Evolutionary conservation across 2,797 vertebrate species (phyloP).

Genomic region (Anomalospiza imberbis): DNA sequence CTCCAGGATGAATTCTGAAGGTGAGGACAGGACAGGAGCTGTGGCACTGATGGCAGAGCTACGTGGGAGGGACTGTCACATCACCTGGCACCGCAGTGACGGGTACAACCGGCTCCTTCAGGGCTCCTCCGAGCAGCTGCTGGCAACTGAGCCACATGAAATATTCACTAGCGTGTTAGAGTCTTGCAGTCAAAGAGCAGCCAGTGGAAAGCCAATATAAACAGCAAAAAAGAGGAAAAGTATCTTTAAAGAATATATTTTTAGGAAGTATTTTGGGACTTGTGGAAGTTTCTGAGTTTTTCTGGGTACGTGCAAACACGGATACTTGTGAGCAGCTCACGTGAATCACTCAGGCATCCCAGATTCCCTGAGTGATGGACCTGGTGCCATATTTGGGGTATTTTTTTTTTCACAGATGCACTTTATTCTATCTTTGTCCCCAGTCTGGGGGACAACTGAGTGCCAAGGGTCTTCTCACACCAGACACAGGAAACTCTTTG

Average conservation of each 20-base stretch:
- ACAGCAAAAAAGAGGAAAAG: not conserved
- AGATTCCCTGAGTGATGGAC: not conserved
- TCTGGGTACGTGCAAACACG: rapidly evolving
- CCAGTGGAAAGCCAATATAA: not conserved
- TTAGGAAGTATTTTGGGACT: not conserved
- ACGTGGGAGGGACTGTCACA: not conserved
- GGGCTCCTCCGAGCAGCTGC: not conserved
- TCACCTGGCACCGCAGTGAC: not conserved
- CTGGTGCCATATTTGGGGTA: not conserved
- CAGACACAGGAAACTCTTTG: not conserved
- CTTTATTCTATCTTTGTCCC: not conserved
- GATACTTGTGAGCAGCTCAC: rapidly evolving
- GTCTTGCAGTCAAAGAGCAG: not conserved
- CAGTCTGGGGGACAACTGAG: rapidly evolving
- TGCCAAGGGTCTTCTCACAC: not conserved
- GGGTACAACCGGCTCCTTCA: not conserved
- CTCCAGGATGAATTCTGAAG: not conserved
- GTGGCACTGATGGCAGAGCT: not conserved
- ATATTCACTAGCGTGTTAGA: not conserved
- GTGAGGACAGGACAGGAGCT: not conserved
- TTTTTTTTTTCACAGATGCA: not conserved
- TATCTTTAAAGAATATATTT: not conserved
- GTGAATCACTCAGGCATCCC: rapidly evolving
- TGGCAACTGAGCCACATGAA: not conserved
- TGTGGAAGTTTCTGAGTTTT: not conserved